Percentiles rank a stretch among this genome's conserved stretches.
phyloP scores from a whole-genome alignment of 2,113 vertebrate species.

The Desmodus rotundus region DNA sequence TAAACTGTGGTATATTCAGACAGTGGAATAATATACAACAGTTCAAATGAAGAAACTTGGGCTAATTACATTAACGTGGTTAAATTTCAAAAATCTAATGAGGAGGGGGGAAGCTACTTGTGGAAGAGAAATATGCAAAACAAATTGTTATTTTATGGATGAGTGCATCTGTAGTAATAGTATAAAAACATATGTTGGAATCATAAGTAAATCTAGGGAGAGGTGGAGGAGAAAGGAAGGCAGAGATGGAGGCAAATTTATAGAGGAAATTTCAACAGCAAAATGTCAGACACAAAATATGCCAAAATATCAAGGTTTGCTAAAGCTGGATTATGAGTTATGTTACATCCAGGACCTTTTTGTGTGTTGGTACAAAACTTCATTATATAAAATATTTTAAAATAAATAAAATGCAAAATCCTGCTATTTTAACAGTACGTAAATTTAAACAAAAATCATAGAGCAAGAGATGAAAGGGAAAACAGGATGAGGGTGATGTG shows the following conservation, averaged over 20 bases:
- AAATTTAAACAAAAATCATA: neutral
- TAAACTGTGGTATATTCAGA: slow-evolving; percentile 44
- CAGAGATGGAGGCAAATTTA: neutral
- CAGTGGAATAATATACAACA: slow-evolving; percentile 19
- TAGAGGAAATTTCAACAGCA: slow-evolving; percentile 18
- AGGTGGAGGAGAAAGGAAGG: neutral
- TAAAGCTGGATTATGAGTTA: neutral
- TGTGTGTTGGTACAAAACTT: neutral
- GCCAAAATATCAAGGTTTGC: neutral
- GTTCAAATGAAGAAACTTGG: slow-evolving; percentile 46
- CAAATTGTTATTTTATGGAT: neutral
- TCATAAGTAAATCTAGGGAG: neutral
- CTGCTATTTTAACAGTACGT: neutral
- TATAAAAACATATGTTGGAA: neutral
- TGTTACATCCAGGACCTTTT: neutral
- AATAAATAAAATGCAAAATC: neutral
- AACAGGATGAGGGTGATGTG: neutral
- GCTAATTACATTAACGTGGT: slow-evolving; percentile 9
- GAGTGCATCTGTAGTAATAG: neutral
- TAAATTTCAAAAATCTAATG: slow-evolving; percentile 40
- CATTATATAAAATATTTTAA: slow-evolving; percentile 30
- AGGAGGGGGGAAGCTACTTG: neutral
- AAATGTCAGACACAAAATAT: slow-evolving; percentile 23
- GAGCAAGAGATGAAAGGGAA: neutral
- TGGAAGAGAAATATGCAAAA: slow-evolving; percentile 14